Conservation (phyloP, 2,113 vertebrate species). For the Falco punctatus region DNA sequence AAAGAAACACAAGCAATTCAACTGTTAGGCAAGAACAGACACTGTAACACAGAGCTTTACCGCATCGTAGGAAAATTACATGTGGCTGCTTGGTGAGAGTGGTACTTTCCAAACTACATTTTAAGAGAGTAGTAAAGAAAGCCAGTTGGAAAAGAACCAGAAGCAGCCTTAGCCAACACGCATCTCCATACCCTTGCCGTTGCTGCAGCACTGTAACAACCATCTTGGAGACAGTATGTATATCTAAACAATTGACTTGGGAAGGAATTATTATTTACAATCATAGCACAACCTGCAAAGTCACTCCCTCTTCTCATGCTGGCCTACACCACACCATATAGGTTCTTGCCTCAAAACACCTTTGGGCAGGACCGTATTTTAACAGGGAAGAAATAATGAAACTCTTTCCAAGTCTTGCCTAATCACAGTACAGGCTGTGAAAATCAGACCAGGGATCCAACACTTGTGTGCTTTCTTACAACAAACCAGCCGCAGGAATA, state of each 20-base stretch:
- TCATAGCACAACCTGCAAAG: background rate
- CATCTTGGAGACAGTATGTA: background rate
- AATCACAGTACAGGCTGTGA: background rate
- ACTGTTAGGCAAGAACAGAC: background rate
- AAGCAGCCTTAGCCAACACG: background rate
- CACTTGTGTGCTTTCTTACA: accelerated
- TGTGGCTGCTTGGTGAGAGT: background rate
- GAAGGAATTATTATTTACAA: background rate
- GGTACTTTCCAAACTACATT: background rate
- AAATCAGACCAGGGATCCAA: background rate
- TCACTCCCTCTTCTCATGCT: background rate
- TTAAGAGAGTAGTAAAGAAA: background rate
- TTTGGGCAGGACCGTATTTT: background rate
- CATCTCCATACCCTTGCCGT: background rate
- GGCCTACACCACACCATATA: background rate
- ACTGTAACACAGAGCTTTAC: background rate
- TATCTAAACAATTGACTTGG: background rate
- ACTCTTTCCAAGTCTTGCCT: background rate
- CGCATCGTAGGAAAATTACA: background rate
- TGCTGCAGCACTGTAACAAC: background rate
- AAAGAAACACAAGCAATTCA: background rate
- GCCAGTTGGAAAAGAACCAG: background rate
- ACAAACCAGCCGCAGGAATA: background rate
- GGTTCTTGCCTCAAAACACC: background rate
- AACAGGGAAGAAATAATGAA: background rate